Base-by-base conservation (phyloP, 2,888 invertebrate genomes). In the Stenurella melanura region DNA sequence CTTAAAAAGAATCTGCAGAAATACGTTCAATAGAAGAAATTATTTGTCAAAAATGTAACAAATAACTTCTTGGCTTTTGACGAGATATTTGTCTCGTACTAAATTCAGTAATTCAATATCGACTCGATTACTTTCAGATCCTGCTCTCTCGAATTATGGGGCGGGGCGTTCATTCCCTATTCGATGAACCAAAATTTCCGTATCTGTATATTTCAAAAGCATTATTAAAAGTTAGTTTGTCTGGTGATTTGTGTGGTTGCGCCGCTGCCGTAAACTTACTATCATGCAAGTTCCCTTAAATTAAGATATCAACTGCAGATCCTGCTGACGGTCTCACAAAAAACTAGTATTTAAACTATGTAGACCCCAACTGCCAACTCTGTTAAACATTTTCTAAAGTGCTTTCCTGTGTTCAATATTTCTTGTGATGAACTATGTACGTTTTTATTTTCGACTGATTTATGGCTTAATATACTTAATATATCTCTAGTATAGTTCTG, bases 351-450 rank as follows among this genome's bases (percentile, higher is more conserved):
- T 64, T 64, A 64, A 64, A 42, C 64, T 42, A 42, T 21, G 21
- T 38, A 42, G 63, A 18, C 26, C 42, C 17, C 10, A 38, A 42
- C 64, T 42, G 42, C 64, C 57, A 69, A 69, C 69, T 57, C 54
- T 30, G 30, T 26, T 69, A 69, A 57, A 67, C 56, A 67, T 69
- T 69, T 69, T 58, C 57, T 38, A 15, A 57, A 69, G 69, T 69
- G 69, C 54, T 56, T 69, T 69, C 69, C 57, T 34, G 15, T 69
- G 69, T 69, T 57, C 9, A 18, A 30, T 19, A 34, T 69, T 69
- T 69, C 69, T 69, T 69, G 69, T 26, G 57, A 10, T 34, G 56
- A 26, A 69, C 11, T 69, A 15, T 18, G 69, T 56, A 12, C 34
- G 57, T 69, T 54, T 17, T 67, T 34, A 56, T 56, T 26, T 57